These are phyloP conservation scores for Hypolimnas misippus DNA, from an alignment of 2,888 invertebrate genomes.

Conservation along the genomic window DNA sequence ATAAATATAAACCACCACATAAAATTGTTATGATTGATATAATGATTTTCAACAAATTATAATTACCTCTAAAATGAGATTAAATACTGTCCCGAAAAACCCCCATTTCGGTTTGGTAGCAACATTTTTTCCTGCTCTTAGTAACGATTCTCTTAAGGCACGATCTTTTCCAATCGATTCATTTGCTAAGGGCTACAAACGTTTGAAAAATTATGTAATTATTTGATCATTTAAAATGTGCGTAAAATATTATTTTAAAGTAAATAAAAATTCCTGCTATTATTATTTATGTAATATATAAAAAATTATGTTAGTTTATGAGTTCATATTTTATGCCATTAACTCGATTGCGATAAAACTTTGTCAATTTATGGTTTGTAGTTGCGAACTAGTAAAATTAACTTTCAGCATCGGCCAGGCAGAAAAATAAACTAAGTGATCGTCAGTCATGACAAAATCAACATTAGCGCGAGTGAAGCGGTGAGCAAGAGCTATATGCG, in stretches of 20 bases:
- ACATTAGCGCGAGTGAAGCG: background rate
- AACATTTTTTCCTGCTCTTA: constrained; percentile 60
- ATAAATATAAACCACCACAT: background rate
- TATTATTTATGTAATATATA: no score
- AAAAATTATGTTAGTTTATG: no score
- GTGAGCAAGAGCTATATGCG: background rate
- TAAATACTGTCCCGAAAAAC: constrained; percentile 79
- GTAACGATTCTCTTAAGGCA: constrained; percentile 57
- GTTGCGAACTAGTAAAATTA: no score
- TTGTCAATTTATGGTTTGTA: no score
- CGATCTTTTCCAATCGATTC: constrained; percentile 69
- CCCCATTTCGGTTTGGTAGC: constrained; percentile 70
- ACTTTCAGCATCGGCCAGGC: no score
- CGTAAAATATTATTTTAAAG: no score
- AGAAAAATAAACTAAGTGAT: no score
- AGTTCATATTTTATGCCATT: no score
- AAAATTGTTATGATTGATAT: background rate
- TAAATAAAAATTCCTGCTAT: no score
- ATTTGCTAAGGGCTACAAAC: constrained; percentile 69
- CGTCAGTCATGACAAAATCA: background rate
- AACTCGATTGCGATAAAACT: no score
- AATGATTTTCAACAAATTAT: background rate
- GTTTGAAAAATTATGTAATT: background rate
- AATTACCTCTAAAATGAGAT: constrained; percentile 73
- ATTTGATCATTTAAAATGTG: no score